A percentile compares a stretch with the other conserved stretches of the same genome.
These are phyloP conservation scores for Pangasius mekongensis DNA, from an alignment of 2,797 vertebrate species.

Conservation along the genomic window DNA sequence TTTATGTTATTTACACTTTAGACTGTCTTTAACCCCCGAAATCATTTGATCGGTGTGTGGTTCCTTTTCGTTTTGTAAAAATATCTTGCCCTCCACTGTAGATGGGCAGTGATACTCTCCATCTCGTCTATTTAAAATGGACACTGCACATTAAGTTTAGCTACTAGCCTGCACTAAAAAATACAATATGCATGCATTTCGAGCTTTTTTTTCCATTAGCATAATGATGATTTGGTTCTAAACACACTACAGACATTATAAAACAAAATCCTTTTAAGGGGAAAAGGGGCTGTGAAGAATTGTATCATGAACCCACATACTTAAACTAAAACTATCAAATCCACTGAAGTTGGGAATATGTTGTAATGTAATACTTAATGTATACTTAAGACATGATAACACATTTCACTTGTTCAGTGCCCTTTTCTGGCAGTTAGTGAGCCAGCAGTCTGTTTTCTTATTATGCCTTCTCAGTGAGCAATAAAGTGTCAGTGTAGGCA, in stretches of 20 bases:
- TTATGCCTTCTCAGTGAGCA: conserved; percentile 17
- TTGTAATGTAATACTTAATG: not conserved
- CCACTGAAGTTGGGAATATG: not conserved
- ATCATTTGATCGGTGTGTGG: not conserved
- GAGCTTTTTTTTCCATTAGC: not conserved
- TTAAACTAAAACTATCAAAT: not conserved
- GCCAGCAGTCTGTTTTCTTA: conserved; percentile 25
- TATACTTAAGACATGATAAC: not conserved
- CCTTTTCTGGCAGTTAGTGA: not conserved
- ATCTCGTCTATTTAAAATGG: not conserved
- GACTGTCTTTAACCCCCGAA: not conserved
- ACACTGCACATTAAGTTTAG: not conserved
- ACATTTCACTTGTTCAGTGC: not conserved
- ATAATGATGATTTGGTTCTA: not conserved
- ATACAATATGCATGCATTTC: not conserved
- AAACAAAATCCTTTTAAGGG: not conserved
- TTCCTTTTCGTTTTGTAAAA: not conserved
- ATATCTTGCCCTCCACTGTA: not conserved
- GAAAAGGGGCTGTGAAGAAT: not conserved
- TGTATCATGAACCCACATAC: not conserved
- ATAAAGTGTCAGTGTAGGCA: conserved; percentile 24
- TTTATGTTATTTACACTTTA: not conserved
- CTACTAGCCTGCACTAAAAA: not conserved
- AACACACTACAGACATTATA: not conserved
- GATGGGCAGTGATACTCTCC: not conserved